These are phyloP conservation scores for Chaunax sp. DNA, from an alignment of 2,797 vertebrate genomes.

Conservation along the genomic window DNA sequence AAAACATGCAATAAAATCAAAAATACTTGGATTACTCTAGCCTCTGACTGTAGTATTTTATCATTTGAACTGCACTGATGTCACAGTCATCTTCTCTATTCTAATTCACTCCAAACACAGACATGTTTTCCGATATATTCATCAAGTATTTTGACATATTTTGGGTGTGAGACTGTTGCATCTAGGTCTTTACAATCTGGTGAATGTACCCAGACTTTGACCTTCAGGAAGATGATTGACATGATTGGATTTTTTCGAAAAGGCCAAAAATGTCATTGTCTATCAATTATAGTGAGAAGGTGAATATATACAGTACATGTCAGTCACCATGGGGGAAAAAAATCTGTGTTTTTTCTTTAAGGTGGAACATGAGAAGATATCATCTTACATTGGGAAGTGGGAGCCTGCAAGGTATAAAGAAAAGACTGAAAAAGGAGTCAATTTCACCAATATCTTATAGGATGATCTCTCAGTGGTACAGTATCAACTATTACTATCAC, in stretches of 20 bases:
- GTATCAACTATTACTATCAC: slow-evolving; percentile 42
- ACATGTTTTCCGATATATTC: neutral
- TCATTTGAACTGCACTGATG: neutral
- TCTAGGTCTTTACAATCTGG: neutral
- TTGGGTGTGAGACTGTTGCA: neutral
- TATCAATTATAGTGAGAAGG: slow-evolving; percentile 27
- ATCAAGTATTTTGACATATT: neutral
- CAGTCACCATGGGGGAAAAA: neutral
- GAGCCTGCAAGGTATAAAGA: neutral
- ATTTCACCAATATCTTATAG: slow-evolving; percentile 31
- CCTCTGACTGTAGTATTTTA: neutral
- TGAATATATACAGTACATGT: slow-evolving; percentile 18
- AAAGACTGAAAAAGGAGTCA: slow-evolving; percentile 18
- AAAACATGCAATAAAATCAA: neutral
- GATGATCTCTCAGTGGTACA: slow-evolving; percentile 30
- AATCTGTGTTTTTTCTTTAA: slow-evolving; percentile 3
- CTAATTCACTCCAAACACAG: neutral
- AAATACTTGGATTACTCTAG: neutral
- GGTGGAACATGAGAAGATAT: slow-evolving; percentile 25
- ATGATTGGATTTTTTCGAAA: slow-evolving; percentile 49
- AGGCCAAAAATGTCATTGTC: slow-evolving; percentile 48
- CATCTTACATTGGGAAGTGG: neutral
- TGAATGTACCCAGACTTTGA: slow-evolving; percentile 22
- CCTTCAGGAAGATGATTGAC: slow-evolving; percentile 51
- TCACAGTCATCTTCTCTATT: neutral